Conservation (phyloP, 2,113 vertebrate genomes). For the Ia io region DNA sequence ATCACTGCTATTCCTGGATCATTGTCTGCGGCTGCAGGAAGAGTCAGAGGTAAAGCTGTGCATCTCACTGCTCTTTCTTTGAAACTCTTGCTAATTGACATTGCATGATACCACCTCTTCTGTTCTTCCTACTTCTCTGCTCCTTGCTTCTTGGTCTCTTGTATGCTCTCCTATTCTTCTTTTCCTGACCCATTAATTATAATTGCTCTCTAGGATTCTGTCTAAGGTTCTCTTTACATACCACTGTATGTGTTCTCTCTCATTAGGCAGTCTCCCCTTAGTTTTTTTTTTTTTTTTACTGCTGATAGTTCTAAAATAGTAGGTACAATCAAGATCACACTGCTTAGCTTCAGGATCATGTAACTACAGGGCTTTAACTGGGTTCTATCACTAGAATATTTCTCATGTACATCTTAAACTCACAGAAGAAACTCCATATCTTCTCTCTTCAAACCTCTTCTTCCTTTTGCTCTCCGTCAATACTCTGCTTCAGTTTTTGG, state of each 20-base stretch:
- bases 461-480: not conserved
- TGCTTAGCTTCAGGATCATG: not conserved
- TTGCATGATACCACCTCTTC: not conserved
- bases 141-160: not conserved
- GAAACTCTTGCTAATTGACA: not conserved
- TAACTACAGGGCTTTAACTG: not conserved
- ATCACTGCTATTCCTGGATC: slow-evolving; percentile 91
- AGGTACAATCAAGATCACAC: not conserved
- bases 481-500: not conserved
- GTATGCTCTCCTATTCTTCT: not conserved
- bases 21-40: slow-evolving; percentile 88
- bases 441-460: not conserved
- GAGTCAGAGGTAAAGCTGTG: slow-evolving; percentile 85
- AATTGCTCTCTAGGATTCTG: not conserved
- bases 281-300: not conserved
- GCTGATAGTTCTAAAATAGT: not conserved
- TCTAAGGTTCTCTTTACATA: not conserved
- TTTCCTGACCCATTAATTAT: not conserved
- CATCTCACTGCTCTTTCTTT: not conserved
- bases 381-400: not conserved
- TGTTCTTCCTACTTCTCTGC: not conserved
- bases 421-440: not conserved
- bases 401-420: not conserved
- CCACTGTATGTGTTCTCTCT: not conserved
- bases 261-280: not conserved